Evolutionary conservation across 2,113 vertebrate genomes (phyloP).

Genomic region (Geococcyx californianus): DNA sequence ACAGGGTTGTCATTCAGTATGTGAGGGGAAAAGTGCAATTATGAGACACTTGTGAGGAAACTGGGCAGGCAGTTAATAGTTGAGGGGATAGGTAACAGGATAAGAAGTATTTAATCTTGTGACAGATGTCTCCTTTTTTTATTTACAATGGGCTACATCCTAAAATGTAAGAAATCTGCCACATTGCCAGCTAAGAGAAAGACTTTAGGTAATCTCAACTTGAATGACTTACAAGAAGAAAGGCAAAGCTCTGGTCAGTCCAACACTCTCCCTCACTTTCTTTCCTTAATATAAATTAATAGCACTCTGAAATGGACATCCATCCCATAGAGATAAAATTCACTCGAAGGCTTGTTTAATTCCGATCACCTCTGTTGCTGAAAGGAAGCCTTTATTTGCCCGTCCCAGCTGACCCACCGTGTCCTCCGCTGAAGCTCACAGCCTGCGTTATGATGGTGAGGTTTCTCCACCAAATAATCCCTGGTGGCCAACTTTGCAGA

Average conservation of each 20-base stretch:
- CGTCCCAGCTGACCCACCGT: not conserved
- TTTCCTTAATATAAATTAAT: not conserved
- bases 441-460: not conserved
- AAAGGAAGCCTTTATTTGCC: not conserved
- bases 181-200: not conserved
- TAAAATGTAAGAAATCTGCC: not conserved
- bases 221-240: not conserved
- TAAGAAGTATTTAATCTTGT: not conserved
- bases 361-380: not conserved
- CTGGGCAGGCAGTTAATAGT: not conserved
- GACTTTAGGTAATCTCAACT: not conserved
- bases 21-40: not conserved
- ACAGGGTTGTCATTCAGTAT: not conserved
- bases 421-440: not conserved
- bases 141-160: not conserved
- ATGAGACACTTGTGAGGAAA: not conserved
- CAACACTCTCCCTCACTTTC: not conserved
- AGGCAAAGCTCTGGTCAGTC: not conserved
- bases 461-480: not conserved
- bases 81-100: not conserved
- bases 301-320: not conserved
- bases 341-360: not conserved
- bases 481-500: conserved; percentile 15
- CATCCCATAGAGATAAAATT: not conserved
- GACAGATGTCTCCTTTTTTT: not conserved